These are phyloP conservation scores for Drosophila sturtevanti DNA, from an alignment of 1,140 invertebrate species.

Conservation along the genomic window DNA sequence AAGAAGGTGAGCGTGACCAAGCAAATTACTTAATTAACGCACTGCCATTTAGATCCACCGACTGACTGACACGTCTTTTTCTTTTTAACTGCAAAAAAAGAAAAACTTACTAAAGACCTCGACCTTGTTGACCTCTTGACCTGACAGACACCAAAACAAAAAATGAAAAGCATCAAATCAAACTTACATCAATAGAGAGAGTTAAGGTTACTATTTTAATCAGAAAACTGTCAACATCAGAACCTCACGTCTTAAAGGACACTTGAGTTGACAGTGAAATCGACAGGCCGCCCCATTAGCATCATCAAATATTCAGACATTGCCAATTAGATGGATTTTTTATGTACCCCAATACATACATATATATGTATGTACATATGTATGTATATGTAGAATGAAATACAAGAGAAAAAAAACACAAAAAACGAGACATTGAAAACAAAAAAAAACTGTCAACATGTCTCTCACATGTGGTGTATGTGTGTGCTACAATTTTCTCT, in stretches of 20 bases:
- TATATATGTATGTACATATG: no score
- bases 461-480: conserved; percentile 17
- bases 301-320: conserved; percentile 54
- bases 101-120: conserved; percentile 34
- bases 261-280: conserved; percentile 16
- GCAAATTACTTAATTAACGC: conserved; percentile 71
- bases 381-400: no score
- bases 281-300: conserved; percentile 43
- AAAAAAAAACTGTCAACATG: conserved; percentile 58
- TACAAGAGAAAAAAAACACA: not conserved
- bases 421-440: conserved; percentile 3
- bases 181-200: conserved; percentile 37
- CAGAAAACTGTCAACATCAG: conserved; percentile 32
- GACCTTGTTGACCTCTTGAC: conserved; percentile 63
- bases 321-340: conserved; percentile 60
- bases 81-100: conserved; percentile 18
- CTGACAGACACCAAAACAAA: conserved; percentile 9
- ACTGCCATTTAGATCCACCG: conserved; percentile 23
- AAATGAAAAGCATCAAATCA: conserved; percentile 14
- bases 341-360: conserved; percentile 21
- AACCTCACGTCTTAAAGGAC: not conserved
- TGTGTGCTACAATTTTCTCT: not conserved
- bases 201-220: conserved; percentile 27
- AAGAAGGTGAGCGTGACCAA: conserved; percentile 57
- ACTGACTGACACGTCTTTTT: conserved; percentile 24